These are phyloP conservation scores for Steatocranus sp. DNA, from an alignment of 2,797 vertebrate genomes.

Conservation along the genomic window DNA sequence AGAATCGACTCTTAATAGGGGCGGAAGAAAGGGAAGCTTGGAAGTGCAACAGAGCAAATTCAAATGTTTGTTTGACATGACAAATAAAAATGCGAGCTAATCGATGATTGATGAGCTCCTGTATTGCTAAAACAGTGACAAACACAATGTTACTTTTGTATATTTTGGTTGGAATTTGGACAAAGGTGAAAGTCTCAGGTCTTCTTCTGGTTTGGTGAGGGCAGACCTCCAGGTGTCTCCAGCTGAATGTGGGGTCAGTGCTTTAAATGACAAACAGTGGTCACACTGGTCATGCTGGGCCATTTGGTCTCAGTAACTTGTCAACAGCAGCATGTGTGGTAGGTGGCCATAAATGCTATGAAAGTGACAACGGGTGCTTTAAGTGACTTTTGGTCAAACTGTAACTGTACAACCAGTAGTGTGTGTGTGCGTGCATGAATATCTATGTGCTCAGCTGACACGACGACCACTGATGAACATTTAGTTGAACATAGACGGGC, in stretches of 20 bases:
- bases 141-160: neutral
- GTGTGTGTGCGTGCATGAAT: neutral
- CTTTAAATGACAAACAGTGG: conserved; percentile 6
- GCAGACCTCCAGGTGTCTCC: neutral
- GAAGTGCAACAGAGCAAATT: conserved; percentile 32
- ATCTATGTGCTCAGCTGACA: neutral
- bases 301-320: neutral
- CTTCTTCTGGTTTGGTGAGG: neutral
- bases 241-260: neutral
- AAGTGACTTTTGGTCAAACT: conserved; percentile 8
- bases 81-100: conserved; percentile 44
- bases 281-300: neutral
- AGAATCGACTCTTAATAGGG: conserved; percentile 57
- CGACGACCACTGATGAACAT: conserved; percentile 36
- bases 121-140: neutral
- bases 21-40: conserved; percentile 42
- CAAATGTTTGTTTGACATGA: conserved; percentile 26
- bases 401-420: neutral
- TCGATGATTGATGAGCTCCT: conserved; percentile 51
- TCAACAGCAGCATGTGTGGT: neutral
- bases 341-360: neutral
- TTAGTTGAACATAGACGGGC: conserved; percentile 13
- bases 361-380: accelerated
- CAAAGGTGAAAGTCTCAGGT: neutral
- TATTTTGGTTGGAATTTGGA: conserved; percentile 5